These are phyloP conservation scores for Progne subis DNA, from an alignment of 2,113 vertebrate genomes.

Conservation along the genomic window DNA sequence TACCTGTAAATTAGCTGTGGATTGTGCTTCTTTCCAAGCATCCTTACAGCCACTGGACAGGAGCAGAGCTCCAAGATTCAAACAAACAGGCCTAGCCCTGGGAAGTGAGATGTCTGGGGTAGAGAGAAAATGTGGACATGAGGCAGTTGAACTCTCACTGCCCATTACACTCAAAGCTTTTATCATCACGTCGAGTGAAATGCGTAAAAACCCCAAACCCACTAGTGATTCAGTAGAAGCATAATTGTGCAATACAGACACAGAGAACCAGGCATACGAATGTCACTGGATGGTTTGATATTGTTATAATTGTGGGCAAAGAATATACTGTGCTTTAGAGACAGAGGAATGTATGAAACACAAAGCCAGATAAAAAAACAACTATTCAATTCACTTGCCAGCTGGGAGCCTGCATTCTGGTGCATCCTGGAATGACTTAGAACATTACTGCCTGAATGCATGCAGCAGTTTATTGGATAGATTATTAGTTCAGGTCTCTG, in stretches of 20 bases:
- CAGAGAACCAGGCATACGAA: not conserved
- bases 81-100: not conserved
- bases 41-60: not conserved
- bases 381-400: not conserved
- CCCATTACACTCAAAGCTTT: not conserved
- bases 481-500: not conserved
- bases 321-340: not conserved
- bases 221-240: not conserved
- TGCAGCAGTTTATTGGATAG: not conserved
- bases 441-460: not conserved
- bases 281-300: not conserved
- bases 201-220: not conserved
- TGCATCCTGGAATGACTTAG: not conserved
- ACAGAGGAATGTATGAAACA: not conserved
- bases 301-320: not conserved
- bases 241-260: not conserved
- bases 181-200: not conserved
- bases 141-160: not conserved
- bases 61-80: conserved; percentile 2
- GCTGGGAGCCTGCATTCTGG: not conserved
- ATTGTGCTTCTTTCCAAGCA: not conserved
- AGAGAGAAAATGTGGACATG: not conserved
- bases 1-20: not conserved
- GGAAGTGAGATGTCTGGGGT: not conserved
- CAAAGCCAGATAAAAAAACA: not conserved